phyloP scores from a whole-genome alignment of 2,888 invertebrate genomes.

The Oxyscelio sp. region DNA sequence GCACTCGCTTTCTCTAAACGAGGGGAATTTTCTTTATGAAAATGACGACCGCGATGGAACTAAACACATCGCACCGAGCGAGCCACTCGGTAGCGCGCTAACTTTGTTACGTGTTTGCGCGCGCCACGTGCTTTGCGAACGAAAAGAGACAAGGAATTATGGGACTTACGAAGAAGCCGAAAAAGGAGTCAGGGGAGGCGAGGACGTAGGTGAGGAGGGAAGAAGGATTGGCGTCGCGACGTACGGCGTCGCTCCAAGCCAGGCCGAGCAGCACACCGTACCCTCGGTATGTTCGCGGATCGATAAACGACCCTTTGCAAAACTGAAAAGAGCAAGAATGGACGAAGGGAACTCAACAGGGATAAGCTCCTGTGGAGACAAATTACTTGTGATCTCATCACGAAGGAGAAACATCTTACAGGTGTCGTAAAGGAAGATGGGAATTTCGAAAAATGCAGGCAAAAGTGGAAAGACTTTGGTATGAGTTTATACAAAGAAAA shows the following conservation, averaged over 20 bases:
- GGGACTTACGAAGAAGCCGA: slow-evolving; percentile 16
- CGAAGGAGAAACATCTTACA: slow-evolving; percentile 36
- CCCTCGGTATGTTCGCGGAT: slow-evolving; percentile 76
- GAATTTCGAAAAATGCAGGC: neutral
- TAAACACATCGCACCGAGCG: slow-evolving; percentile 40
- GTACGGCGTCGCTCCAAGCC: slow-evolving; percentile 71
- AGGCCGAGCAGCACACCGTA: slow-evolving; percentile 73
- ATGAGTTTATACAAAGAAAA: no score
- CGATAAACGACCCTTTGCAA: slow-evolving; percentile 80
- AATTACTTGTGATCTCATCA: slow-evolving; percentile 80
- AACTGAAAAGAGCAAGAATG: slow-evolving; percentile 73
- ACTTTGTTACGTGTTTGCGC: slow-evolving; percentile 61
- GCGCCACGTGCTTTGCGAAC: slow-evolving; percentile 80
- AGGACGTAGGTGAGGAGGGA: slow-evolving; percentile 34
- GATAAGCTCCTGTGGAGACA: slow-evolving; percentile 77
- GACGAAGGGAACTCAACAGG: slow-evolving; percentile 66
- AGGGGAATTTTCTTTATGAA: slow-evolving; percentile 45
- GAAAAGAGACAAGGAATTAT: slow-evolving; percentile 38
- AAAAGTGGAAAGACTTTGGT: no score
- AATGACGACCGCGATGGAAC: slow-evolving; percentile 10
- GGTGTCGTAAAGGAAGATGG: slow-evolving; percentile 37
- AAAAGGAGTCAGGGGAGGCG: slow-evolving; percentile 29
- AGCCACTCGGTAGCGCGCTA: slow-evolving; percentile 34
- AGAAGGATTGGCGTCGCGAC: slow-evolving; percentile 78
- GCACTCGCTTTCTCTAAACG: no score